A percentile compares a stretch with the other conserved stretches of the same genome.
Conservation (phyloP, 2,113 vertebrate genomes). For the Urocitellus parryii region DNA sequence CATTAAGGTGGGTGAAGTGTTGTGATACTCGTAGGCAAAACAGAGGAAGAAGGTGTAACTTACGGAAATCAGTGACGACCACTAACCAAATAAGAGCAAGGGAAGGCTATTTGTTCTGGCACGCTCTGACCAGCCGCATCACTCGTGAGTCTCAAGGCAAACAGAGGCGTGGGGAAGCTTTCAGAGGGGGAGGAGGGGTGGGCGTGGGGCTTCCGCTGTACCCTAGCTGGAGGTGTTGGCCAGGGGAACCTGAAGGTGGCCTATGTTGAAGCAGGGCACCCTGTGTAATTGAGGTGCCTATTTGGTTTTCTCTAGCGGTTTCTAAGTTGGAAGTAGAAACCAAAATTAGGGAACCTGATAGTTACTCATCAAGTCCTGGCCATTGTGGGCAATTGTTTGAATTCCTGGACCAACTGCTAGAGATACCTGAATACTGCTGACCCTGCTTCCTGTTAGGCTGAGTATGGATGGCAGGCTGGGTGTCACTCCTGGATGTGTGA, state of each 20-base stretch:
- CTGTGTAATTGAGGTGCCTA: too few species aligned
- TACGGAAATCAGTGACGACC: not conserved
- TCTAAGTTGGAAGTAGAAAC: not conserved
- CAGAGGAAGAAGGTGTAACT: not conserved
- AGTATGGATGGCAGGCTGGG: not conserved
- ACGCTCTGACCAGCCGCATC: not conserved
- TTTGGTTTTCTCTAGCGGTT: not conserved
- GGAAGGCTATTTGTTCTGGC: not conserved
- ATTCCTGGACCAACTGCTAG: not conserved
- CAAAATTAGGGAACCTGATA: not conserved
- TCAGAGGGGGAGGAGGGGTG: not conserved
- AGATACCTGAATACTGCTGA: not conserved
- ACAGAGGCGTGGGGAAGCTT: not conserved
- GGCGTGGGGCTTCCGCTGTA: rapidly evolving
- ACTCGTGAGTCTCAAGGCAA: not conserved
- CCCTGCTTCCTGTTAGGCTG: not conserved
- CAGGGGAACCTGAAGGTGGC: not conserved
- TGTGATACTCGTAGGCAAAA: not conserved
- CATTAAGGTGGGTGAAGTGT: not conserved
- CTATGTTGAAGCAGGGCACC: not conserved
- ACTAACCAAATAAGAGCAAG: not conserved
- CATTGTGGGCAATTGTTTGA: not conserved
- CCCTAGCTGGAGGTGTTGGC: not conserved
- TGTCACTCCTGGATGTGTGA: not conserved
- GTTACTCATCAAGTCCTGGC: not conserved